A percentile compares a stretch with the other conserved stretches of the same genome.
These are phyloP conservation scores for Dasypogon diadema DNA, from an alignment of 2,888 invertebrate species.

Conservation along the genomic window DNA sequence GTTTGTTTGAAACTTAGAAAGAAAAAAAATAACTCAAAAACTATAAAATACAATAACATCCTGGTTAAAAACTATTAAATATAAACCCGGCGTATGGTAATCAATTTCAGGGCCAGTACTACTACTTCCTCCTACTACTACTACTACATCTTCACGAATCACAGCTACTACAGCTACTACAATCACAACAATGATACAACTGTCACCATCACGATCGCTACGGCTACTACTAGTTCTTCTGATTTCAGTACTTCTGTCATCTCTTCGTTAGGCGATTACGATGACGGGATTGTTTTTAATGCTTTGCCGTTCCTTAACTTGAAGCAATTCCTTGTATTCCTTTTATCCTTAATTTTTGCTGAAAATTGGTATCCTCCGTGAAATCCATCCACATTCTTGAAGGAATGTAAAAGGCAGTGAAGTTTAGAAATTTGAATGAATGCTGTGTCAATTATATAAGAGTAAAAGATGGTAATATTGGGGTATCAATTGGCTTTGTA, in stretches of 20 bases:
- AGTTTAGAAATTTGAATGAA: no score
- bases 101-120: constrained; percentile 58
- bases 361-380: constrained; percentile 23
- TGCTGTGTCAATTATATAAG: constrained; percentile 1
- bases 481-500: no score
- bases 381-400: no score
- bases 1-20: constrained; percentile 27
- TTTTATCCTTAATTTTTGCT: constrained; percentile 6
- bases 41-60: constrained; percentile 37
- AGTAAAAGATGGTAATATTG: no score
- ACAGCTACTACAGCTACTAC: constrained; percentile 54
- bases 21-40: constrained; percentile 18
- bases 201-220: constrained; percentile 37
- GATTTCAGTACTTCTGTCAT: constrained; percentile 26
- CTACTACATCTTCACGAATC: constrained; percentile 56
- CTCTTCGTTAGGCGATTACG: constrained; percentile 33
- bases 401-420: no score
- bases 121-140: constrained; percentile 55
- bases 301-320: not conserved
- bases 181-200: constrained; percentile 33
- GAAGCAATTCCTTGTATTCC: not conserved
- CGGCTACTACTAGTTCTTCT: constrained; percentile 35
- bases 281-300: constrained; percentile 2
- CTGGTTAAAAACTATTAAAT: constrained; percentile 44
- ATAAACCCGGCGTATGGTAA: constrained; percentile 57